Evolutionary conservation across 2,113 vertebrate species (phyloP).

Genomic region (Silurus glanis): DNA sequence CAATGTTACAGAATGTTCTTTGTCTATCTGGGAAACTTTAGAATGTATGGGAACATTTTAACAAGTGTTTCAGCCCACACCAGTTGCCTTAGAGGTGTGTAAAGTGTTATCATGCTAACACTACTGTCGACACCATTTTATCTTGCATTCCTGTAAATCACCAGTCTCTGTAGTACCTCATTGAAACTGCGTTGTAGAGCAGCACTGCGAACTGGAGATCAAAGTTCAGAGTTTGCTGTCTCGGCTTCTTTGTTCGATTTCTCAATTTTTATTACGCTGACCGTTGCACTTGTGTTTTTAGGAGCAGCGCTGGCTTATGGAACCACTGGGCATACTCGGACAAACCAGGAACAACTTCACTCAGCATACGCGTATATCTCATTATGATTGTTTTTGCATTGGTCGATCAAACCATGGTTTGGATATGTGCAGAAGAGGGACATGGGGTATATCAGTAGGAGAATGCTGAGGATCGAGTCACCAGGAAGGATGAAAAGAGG

Average conservation of each 20-base stretch:
- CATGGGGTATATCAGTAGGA: no score
- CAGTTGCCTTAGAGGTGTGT: neutral
- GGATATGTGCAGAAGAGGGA: no score
- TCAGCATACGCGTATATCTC: neutral
- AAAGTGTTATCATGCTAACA: neutral
- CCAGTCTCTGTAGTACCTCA: neutral
- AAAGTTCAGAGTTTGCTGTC: neutral
- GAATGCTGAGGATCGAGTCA: no score
- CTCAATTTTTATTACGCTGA: neutral
- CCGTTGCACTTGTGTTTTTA: neutral
- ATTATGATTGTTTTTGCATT: no score
- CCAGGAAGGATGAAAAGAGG: no score
- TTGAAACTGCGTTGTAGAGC: neutral
- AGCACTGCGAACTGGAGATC: neutral
- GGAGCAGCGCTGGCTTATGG: neutral
- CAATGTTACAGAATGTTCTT: neutral
- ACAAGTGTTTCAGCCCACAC: neutral
- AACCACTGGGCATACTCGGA: neutral
- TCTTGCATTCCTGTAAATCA: no score
- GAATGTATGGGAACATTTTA: neutral
- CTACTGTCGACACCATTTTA: neutral
- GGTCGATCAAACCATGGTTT: no score
- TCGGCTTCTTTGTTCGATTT: neutral
- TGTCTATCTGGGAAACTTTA: neutral
- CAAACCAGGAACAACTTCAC: slow-evolving; percentile 10